These are phyloP conservation scores for Microdon myrmicae DNA, from an alignment of 2,888 invertebrate genomes.

Conservation along the genomic window DNA sequence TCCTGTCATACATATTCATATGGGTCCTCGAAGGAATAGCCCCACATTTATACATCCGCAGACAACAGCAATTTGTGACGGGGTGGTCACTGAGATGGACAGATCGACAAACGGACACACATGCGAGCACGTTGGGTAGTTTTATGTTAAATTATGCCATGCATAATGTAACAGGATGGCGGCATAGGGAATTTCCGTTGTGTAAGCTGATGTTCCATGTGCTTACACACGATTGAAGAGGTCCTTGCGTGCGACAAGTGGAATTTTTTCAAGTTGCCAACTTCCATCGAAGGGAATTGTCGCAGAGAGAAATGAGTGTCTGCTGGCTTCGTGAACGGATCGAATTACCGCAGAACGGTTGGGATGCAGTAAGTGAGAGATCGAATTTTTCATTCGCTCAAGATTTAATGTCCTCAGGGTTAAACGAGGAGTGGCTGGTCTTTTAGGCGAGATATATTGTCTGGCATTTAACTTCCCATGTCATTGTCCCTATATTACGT, in stretches of 20 bases:
- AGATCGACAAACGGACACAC: slow-evolving; percentile 20
- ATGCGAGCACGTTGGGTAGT: slow-evolving; percentile 14
- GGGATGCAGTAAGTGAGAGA: slow-evolving; percentile 13
- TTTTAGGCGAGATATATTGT: slow-evolving; percentile 17
- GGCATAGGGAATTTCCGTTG: slow-evolving; percentile 48
- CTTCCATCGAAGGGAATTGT: slow-evolving; percentile 4
- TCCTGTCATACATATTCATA: slow-evolving; percentile 28
- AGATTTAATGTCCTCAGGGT: slow-evolving; percentile 32
- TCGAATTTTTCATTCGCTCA: slow-evolving; percentile 18
- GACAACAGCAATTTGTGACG: no score
- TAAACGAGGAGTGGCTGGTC: slow-evolving; percentile 13
- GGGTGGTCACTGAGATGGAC: no score
- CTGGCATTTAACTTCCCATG: slow-evolving; percentile 3
- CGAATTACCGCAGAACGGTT: slow-evolving; percentile 27
- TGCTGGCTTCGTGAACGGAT: not conserved
- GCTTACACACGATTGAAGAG: slow-evolving; percentile 38
- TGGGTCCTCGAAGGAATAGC: slow-evolving; percentile 24
- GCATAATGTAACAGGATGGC: slow-evolving; percentile 44
- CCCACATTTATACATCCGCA: no score
- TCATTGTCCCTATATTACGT: slow-evolving; percentile 7
- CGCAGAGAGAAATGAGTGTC: slow-evolving; percentile 7
- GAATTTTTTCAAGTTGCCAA: not conserved
- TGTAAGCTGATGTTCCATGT: slow-evolving; percentile 48
- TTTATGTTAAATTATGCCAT: slow-evolving; percentile 50
- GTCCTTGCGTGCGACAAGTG: slow-evolving; percentile 32